Evolutionary conservation across 2,888 invertebrate species (phyloP), one percentile per base, ranked within the genome.

Genomic region (Heliconius sara): DNA sequence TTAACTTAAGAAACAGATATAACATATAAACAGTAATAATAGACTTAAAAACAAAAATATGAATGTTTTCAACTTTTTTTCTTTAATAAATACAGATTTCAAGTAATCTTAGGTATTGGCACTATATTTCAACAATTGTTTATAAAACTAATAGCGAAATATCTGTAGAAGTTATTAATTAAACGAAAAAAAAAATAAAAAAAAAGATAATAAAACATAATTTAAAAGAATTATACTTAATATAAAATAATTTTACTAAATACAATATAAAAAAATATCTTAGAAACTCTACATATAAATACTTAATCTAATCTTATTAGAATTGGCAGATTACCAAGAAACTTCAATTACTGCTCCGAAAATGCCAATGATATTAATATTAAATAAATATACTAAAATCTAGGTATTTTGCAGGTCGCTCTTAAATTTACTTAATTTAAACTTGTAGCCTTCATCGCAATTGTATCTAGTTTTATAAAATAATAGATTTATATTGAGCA

Each of bases 301-400:
- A 34, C 60, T 57, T 34, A 34, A 13, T 73, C 25, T 27, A 57
- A 34, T 72, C 73, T 60, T 73, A 60, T 73, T 60, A 60, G 73
- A 73, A 13, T 73, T 73, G 72, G 72, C 57, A 73, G n/a, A 6
- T 60, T 30, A 57, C 57, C 57, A 73, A 73, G n/a, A 60, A 25
- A 60, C 34, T 4, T 39, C 34, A 60, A 60, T 39, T 16, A 57
- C 71, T 27, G 52, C 7, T 52, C 30, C 12, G 3, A 0, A 52
- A 27, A 27, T 12, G 57, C 70, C 43, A 43, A 25, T n/a, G 7
- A 70, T 25, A 16, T 47, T 25, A 27, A 3, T 6, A 65, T 27
- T 25, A 7, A 25, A 16, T 19, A 27, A 65, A 65, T 27, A 16
- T 65, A 27, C 13, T 25, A 5, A 5, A 65, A 27, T 27, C 0